These are phyloP conservation scores for Darevskia nairensis DNA, from an alignment of 2,797 vertebrate genomes.

Conservation along the genomic window DNA sequence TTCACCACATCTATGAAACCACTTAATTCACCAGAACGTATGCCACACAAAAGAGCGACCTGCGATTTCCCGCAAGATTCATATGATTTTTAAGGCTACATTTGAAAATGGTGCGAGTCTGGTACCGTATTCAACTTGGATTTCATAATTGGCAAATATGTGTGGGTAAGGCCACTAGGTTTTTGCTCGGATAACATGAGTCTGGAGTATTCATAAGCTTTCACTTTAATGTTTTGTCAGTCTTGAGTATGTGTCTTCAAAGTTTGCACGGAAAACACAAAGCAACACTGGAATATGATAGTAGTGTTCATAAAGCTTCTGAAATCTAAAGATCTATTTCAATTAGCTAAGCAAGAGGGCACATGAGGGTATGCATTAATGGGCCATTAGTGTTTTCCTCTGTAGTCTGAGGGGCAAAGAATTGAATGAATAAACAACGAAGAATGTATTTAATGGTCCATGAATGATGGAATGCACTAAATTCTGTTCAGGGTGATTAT, in stretches of 20 bases:
- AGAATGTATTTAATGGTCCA: neutral
- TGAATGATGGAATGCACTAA: conserved; percentile 50
- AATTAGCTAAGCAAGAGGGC: conserved; percentile 48
- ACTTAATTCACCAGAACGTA: neutral
- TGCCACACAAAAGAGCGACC: neutral
- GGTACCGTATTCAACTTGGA: neutral
- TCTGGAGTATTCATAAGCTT: neutral
- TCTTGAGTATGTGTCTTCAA: conserved; percentile 35
- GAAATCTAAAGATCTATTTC: conserved; percentile 50
- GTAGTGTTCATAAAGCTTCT: conserved; percentile 23
- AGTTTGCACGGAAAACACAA: conserved; percentile 30
- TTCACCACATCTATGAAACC: neutral
- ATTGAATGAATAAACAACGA: conserved; percentile 53
- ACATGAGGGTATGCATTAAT: conserved; percentile 33
- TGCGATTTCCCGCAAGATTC: neutral
- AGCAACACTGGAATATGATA: conserved; percentile 28
- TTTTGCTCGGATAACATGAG: neutral
- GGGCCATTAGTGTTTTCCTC: conserved; percentile 43
- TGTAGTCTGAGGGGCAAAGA: conserved; percentile 40
- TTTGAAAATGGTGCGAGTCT: neutral
- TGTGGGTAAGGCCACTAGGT: neutral
- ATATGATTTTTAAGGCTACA: neutral
- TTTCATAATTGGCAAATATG: neutral
- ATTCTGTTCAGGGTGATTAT: conserved; percentile 16
- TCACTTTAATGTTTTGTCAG: neutral